Percentiles rank a stretch among this genome's conserved stretches.
Evolutionary conservation across 2,888 invertebrate genomes (phyloP).

Genomic region (Lochmaea crataegi): DNA sequence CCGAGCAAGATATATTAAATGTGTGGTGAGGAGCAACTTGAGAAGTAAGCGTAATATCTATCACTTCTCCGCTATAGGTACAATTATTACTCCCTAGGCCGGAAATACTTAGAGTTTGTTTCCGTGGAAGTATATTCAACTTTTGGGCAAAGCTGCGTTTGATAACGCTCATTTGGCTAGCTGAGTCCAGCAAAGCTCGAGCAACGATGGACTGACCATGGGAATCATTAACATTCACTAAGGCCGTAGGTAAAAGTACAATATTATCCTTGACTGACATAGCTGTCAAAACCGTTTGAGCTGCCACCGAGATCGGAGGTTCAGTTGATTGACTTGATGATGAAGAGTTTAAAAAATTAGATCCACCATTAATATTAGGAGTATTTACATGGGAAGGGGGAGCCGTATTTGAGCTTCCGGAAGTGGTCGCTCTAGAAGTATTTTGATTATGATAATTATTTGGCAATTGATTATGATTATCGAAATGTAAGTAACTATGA

Average conservation of each 20-base stretch:
- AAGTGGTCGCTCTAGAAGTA: not conserved
- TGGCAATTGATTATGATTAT: not conserved
- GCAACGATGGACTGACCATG: too few species aligned
- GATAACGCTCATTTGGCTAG: too few species aligned
- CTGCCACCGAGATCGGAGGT: not conserved
- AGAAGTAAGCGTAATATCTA: too few species aligned
- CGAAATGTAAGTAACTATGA: too few species aligned
- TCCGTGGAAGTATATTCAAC: not conserved
- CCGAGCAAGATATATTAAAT: not conserved
- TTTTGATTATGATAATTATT: not conserved
- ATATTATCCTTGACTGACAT: not conserved
- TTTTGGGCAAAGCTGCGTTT: not conserved
- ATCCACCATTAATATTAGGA: not conserved
- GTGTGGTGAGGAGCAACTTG: not conserved
- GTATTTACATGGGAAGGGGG: not conserved
- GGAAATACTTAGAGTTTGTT: too few species aligned
- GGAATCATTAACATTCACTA: too few species aligned
- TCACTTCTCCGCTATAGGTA: too few species aligned
- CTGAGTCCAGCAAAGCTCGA: too few species aligned
- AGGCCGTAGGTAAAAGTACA: not conserved
- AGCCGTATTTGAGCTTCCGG: not conserved
- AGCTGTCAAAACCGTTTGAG: not conserved
- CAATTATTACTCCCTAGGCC: too few species aligned
- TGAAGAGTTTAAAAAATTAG: not conserved
- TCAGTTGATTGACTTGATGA: not conserved